Evolutionary conservation across 1,140 invertebrate genomes (phyloP).

Genomic region (Dufourea novaeangliae): DNA sequence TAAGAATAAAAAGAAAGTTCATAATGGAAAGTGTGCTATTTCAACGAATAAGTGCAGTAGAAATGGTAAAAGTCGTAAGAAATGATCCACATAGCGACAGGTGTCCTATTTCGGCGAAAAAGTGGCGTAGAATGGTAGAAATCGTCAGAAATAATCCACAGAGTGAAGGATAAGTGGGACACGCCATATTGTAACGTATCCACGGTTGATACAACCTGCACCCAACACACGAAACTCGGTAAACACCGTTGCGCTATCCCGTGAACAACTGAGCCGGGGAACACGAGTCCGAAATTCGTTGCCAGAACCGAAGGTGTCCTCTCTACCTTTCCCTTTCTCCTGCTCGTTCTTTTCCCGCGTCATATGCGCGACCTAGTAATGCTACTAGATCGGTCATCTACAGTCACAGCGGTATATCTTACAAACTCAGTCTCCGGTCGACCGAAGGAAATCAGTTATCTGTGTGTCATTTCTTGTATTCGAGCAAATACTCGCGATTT

Average conservation of each 20-base stretch:
- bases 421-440: background rate
- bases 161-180: no score
- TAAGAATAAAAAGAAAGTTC: no score
- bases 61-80: no score
- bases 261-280: conserved; percentile 31
- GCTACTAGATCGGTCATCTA: background rate
- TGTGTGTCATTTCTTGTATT: no score
- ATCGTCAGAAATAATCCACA: background rate
- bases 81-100: no score
- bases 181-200: background rate
- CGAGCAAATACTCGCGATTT: no score
- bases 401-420: no score
- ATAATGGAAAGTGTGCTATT: no score
- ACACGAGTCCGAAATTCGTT: conserved; percentile 24
- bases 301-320: conserved; percentile 1
- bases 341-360: background rate
- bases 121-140: background rate
- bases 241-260: conserved; percentile 36
- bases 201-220: conserved; percentile 13
- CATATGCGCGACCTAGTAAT: background rate
- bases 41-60: no score
- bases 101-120: no score
- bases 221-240: conserved; percentile 13
- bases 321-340: conserved; percentile 29
- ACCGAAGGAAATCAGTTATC: background rate